Conservation (phyloP, 2,113 vertebrate species). For the Ivindomyrus marchei region DNA sequence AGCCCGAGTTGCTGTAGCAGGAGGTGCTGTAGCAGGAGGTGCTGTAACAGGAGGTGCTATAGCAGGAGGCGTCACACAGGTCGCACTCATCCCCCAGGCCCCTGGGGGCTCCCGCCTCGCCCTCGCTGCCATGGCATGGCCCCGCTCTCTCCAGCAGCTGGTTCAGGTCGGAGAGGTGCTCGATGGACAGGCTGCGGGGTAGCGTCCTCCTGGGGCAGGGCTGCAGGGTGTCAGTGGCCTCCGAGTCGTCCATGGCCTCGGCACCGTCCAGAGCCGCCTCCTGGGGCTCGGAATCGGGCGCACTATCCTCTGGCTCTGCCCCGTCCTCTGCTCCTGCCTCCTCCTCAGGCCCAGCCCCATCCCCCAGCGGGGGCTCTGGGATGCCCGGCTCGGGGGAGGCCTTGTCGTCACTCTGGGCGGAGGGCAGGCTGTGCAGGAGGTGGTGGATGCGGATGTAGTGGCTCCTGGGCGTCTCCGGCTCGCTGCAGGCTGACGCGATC, state of each 20-base stretch:
- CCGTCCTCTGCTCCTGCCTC: constrained; percentile 13
- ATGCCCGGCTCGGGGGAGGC: constrained; percentile 16
- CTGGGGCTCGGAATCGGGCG: not conserved
- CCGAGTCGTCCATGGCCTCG: not conserved
- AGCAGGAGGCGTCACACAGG: constrained; percentile 82
- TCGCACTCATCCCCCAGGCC: constrained; percentile 77
- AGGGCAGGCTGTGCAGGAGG: constrained; percentile 76
- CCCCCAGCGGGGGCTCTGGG: not conserved
- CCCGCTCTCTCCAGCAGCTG: constrained; percentile 53
- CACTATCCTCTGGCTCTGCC: not conserved
- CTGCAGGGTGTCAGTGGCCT: constrained; percentile 8
- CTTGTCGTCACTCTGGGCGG: constrained; percentile 48
- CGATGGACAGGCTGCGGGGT: constrained; percentile 48
- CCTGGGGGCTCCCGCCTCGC: constrained; percentile 57
- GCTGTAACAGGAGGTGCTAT: constrained; percentile 57
- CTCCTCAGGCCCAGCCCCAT: constrained; percentile 44
- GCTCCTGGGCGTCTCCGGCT: constrained; percentile 76
- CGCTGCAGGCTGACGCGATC: constrained; percentile 71
- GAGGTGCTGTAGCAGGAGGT: constrained; percentile 76
- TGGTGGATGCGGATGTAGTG: constrained; percentile 82
- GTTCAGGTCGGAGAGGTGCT: constrained; percentile 55
- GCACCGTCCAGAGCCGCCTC: not conserved
- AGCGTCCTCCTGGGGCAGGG: constrained; percentile 38
- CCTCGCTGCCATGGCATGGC: constrained; percentile 58
- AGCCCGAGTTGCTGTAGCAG: constrained; percentile 69